phyloP scores from a whole-genome alignment of 2,797 vertebrate genomes.

The Poeciliopsis gracilis region DNA sequence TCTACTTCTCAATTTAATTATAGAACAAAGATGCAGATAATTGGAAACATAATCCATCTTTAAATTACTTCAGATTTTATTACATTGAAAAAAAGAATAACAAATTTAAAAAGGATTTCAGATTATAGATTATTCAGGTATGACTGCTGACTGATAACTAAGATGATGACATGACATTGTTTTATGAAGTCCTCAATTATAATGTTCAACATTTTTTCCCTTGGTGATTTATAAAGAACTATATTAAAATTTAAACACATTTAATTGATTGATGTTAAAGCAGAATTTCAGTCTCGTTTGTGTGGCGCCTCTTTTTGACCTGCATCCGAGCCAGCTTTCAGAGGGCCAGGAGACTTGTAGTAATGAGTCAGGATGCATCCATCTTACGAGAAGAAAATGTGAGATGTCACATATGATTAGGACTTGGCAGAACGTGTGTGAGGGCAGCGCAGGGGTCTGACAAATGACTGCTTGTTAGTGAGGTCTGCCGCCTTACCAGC shows the following conservation, averaged over 20 bases:
- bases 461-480: conserved; percentile 65
- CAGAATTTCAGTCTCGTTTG: conserved; percentile 14
- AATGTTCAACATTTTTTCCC: background rate
- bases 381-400: conserved; percentile 64
- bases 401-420: conserved; percentile 76
- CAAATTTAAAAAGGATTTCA: background rate
- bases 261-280: conserved; percentile 1
- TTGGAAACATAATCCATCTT: background rate
- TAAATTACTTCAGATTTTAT: background rate
- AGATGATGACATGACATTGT: background rate
- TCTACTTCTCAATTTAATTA: background rate
- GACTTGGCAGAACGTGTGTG: conserved; percentile 55
- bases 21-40: background rate
- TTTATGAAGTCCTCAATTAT: background rate
- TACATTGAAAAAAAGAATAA: background rate
- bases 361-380: conserved; percentile 69
- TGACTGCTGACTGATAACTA: background rate
- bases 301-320: conserved; percentile 35
- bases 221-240: background rate
- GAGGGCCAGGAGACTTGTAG: conserved; percentile 46
- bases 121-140: background rate
- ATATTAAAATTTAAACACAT: background rate
- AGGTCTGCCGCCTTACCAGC: conserved; percentile 44
- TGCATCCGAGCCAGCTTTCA: conserved; percentile 37
- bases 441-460: conserved; percentile 58